Evolutionary conservation across 1,140 invertebrate genomes (phyloP), one percentile per base, ranked within the genome.

Genomic region (Notospermus geniculatus): DNA sequence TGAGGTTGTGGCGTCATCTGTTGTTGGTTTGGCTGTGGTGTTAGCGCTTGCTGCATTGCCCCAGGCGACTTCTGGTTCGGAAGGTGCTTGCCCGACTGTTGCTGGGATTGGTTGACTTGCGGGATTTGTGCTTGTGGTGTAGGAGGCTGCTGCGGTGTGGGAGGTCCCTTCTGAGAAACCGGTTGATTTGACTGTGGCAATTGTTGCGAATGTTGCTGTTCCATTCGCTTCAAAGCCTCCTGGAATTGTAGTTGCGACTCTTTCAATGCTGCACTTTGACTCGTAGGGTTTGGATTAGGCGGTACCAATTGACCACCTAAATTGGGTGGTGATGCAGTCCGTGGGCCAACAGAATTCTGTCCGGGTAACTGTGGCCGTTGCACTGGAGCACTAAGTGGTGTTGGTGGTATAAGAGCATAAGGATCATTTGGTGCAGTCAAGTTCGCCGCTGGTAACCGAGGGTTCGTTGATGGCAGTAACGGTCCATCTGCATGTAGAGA

Each of bases 191-290:
- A 4, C 32, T 36, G 32, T 7, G 32, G 32, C 32, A 36, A 15
- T 4, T 36, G 32, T 15, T 36, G 32, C 32, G 32, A 36, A 7
- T 36, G 79, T 30, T 83, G 82, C 63, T 36, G 32, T 15, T 84
- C 82, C 23, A 82, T 77, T 54, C 84, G 80, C 50, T 84, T 83
- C 64, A 55, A 43, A 41, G 66, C 43, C 28, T 69, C 59, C 36
- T 67, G 60, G 52, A 65, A 65, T 55, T 69, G 73, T 56, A 69
- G 64, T 39, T 68, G 65, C 22, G 55, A 66, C 55, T 64, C 64
- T 55, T 78, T 63, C 9, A 32, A 59, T n/a, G 46, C 46, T 5
- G 46, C 46, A 27, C 46, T 50, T 19, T 23, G 19, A 50, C 46
- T 50, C n/a, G 61, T 59, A 19, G 61, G 58, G 23, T 63, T 57